phyloP scores from a whole-genome alignment of 2,888 invertebrate genomes.

The Aleiodes leptofemur region DNA sequence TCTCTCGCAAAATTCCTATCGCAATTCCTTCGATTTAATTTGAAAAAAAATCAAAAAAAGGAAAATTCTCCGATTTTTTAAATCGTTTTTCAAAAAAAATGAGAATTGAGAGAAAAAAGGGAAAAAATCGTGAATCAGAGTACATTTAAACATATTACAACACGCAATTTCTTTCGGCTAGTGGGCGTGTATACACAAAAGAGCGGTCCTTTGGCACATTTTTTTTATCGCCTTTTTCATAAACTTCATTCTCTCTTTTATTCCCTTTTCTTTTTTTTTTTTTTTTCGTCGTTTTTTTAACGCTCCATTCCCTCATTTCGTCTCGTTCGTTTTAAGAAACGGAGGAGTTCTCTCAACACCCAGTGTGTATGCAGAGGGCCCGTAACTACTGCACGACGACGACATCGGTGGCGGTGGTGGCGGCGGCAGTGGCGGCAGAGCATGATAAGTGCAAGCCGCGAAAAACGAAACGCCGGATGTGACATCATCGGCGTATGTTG shows the following conservation, averaged over 20 bases:
- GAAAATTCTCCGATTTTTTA: background rate
- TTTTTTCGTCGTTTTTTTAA: background rate
- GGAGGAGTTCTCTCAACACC: background rate
- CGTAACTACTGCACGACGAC: constrained; percentile 27
- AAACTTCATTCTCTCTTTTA: background rate
- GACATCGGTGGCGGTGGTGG: constrained; percentile 41
- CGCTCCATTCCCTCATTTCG: background rate
- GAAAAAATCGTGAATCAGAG: background rate
- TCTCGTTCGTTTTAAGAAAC: background rate
- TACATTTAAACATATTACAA: background rate
- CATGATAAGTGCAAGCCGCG: constrained; percentile 63
- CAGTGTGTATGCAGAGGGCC: background rate
- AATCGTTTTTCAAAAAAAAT: background rate
- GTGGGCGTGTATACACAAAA: constrained; percentile 25
- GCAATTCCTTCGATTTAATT: too few species aligned
- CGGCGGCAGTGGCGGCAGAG: constrained; percentile 36
- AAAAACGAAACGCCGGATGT: constrained; percentile 71
- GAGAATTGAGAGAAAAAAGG: background rate
- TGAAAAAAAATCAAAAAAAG: too few species aligned
- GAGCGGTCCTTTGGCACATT: constrained; percentile 21
- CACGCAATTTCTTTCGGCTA: constrained; percentile 10
- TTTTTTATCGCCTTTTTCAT: constrained; percentile 21
- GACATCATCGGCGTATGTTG: constrained; percentile 62
- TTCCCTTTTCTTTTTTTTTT: background rate
- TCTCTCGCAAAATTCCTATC: too few species aligned